A percentile compares a stretch with the other conserved stretches of the same genome.
Conservation (phyloP, 2,113 vertebrate species). For the Glaucidium brasilianum region DNA sequence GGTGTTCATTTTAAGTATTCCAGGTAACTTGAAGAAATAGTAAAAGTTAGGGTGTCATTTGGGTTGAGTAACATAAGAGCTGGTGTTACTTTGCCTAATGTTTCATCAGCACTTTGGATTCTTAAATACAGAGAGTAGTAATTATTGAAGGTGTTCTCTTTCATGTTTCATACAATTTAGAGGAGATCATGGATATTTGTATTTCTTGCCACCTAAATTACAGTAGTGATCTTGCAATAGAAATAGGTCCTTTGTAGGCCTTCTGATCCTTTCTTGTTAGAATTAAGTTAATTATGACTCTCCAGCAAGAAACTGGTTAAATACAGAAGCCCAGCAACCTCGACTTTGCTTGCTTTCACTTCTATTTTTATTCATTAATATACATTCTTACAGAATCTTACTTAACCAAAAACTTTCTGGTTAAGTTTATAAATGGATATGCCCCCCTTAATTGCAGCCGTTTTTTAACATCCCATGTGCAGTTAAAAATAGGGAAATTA, state of each 20-base stretch:
- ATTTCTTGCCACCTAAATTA: neutral
- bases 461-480: neutral
- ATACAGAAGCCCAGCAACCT: neutral
- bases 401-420: neutral
- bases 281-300: neutral
- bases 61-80: neutral
- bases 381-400: neutral
- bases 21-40: neutral
- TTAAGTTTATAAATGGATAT: neutral
- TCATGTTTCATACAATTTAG: neutral
- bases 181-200: neutral
- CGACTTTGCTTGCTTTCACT: neutral
- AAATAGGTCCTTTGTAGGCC: neutral
- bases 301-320: neutral
- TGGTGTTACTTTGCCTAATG: neutral
- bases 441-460: neutral
- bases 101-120: constrained; percentile 2
- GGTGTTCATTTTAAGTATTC: neutral
- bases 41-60: neutral
- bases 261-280: neutral
- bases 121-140: neutral
- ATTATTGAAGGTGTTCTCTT: neutral
- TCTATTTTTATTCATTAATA: neutral
- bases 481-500: neutral
- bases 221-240: neutral